A percentile compares a stretch with the other conserved stretches of the same genome.
Conservation (phyloP, 2,113 vertebrate species). For the Amazona guildingii region DNA sequence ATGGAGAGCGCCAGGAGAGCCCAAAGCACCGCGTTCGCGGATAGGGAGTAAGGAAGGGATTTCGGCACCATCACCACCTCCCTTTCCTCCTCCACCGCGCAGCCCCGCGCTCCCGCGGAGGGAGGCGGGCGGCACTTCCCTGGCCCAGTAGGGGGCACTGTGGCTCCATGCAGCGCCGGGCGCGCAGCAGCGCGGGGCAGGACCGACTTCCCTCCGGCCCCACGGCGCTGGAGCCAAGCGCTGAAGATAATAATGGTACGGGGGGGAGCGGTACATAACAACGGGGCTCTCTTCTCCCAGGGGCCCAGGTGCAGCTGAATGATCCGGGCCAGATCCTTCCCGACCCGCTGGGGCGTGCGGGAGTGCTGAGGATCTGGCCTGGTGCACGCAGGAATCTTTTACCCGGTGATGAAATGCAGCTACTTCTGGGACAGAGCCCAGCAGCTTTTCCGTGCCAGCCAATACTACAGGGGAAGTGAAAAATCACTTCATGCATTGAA, state of each 20-base stretch:
- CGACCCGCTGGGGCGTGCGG: not conserved
- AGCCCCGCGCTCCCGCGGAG: not conserved
- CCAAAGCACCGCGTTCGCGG: rapidly evolving
- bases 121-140: not conserved
- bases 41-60: not conserved
- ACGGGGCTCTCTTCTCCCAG: not conserved
- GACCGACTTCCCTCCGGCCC: not conserved
- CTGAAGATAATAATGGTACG: not conserved
- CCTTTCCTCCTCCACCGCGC: not conserved
- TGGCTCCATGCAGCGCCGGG: slow-evolving; percentile 63
- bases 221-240: not conserved
- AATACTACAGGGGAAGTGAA: slow-evolving; percentile 65
- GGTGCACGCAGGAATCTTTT: not conserved
- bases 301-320: not conserved
- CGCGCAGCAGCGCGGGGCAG: not conserved
- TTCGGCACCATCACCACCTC: not conserved
- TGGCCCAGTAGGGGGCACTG: slow-evolving; percentile 78
- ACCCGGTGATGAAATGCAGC: slow-evolving; percentile 57
- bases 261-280: not conserved
- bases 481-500: slow-evolving; percentile 58
- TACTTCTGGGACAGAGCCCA: slow-evolving; percentile 65
- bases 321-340: not conserved
- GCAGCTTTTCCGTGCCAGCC: slow-evolving; percentile 56
- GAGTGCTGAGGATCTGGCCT: not conserved
- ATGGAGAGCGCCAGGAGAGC: rapidly evolving